Percentiles rank a stretch among this genome's conserved stretches.
phyloP scores from a whole-genome alignment of 2,113 vertebrate species.

The Alouatta palliata region DNA sequence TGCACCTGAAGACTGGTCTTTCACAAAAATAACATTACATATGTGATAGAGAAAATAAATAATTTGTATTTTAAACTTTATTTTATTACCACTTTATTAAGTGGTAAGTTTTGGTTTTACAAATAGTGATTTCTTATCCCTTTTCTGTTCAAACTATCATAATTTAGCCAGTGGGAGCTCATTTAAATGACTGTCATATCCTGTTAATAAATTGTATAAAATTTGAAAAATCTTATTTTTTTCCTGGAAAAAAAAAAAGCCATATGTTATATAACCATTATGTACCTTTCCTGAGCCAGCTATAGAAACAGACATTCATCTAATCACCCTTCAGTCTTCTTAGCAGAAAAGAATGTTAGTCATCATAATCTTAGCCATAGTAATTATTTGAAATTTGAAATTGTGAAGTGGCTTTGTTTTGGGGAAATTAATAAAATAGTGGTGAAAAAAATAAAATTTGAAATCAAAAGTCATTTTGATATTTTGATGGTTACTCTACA shows the following conservation, averaged over 20 bases:
- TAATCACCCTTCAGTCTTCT: neutral
- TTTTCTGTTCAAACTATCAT: neutral
- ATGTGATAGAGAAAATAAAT: neutral
- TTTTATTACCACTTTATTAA: no score
- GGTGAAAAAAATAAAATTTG: neutral
- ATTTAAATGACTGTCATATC: no score
- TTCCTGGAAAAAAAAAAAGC: neutral
- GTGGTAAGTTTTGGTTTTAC: neutral
- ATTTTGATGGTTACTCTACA: neutral
- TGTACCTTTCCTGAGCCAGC: no score
- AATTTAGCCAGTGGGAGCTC: neutral
- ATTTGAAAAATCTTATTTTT: neutral
- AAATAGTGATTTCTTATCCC: neutral
- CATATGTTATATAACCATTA: no score
- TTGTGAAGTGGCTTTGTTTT: neutral
- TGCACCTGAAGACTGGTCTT: neutral
- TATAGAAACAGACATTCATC: neutral
- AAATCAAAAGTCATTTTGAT: neutral
- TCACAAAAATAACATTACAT: neutral
- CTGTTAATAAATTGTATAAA: no score
- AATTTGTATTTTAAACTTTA: neutral
- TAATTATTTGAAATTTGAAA: neutral
- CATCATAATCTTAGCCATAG: neutral
- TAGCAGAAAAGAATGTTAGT: neutral
- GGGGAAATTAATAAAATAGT: neutral